Conservation (phyloP, 2,888 invertebrate species). For the Luperina nickerlii region DNA sequence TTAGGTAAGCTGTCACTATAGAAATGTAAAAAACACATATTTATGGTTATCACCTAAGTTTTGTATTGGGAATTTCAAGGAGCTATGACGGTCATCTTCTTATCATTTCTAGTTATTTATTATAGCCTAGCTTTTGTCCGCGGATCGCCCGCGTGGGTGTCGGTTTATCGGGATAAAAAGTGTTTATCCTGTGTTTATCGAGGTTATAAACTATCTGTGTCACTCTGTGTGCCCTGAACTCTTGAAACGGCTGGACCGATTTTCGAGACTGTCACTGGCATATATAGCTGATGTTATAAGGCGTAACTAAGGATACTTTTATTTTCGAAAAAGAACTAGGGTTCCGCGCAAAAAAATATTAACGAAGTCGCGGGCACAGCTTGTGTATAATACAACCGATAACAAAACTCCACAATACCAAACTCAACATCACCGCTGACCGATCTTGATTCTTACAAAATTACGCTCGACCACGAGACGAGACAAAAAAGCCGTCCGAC, state of each 20-base stretch:
- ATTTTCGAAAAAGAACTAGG: too few relatives aligned
- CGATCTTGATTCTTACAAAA: slow-evolving; percentile 19
- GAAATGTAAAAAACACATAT: too few relatives aligned
- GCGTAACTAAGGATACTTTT: too few relatives aligned
- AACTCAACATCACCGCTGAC: neutral
- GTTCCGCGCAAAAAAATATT: too few relatives aligned
- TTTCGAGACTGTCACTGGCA: too few relatives aligned
- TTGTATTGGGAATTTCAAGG: neutral
- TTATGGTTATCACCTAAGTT: too few relatives aligned
- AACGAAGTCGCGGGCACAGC: too few relatives aligned
- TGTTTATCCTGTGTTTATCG: neutral
- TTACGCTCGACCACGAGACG: slow-evolving; percentile 1
- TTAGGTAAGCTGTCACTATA: too few relatives aligned
- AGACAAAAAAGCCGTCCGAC: slow-evolving; percentile 38
- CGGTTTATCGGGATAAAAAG: neutral
- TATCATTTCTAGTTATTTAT: neutral
- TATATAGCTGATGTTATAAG: too few relatives aligned
- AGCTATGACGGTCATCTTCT: neutral
- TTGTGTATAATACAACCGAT: neutral
- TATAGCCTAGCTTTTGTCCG: neutral
- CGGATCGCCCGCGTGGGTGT: neutral
- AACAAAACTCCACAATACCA: neutral
- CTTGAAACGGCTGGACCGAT: too few relatives aligned
- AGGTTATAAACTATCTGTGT: neutral
- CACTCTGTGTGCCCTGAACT: too few relatives aligned